Base-by-base conservation (phyloP, 2,113 vertebrate genomes). In the Rostratula benghalensis region DNA sequence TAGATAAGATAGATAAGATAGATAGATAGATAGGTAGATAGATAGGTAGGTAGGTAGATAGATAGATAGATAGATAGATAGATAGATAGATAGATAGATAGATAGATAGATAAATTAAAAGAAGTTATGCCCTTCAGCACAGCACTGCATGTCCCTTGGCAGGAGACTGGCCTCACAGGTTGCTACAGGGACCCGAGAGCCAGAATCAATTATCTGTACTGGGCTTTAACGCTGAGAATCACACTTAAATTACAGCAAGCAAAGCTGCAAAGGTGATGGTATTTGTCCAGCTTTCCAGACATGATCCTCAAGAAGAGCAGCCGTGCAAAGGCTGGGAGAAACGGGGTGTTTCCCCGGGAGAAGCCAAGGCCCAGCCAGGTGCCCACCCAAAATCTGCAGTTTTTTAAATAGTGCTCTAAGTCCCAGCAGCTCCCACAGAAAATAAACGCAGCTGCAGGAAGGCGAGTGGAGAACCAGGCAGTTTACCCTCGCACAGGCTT, bases 191-290 rank as follows among this genome's bases (percentile, higher is more conserved):
- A 57, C 31, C 22, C 4, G 3, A 45, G 35, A 7, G 7, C 60
- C 80, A 43, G 12, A 75, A 69, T 8, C 61, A 63, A 14, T 15
- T 25, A 56, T 5, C 59, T 43, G n/a, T 24, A 11, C 45, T 35
- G 33, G 5, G 33, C 28, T 24, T 8, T 4, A 35, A 41, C 0
- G 1, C 20, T 11, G 3, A 71, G 57, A 64, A 51, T 31, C 30
- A 25, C 27, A 30, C 43, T 37, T 24, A 57, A 18, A 41, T 48
- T 13, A 37, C n/a, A 83, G 73, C 37, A 56, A 83, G 73, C 37
- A 56, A 22, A 68, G n/a, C 30, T 0, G 0, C 1, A 0, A 48
- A 19, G 78, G 39, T 46, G 3, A 9, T 3, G n/a, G 35, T 2
- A 15, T 33, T 22, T 5, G 13, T 6, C 9, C 6, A 31, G 61